Percentiles rank a stretch among this genome's conserved stretches.
phyloP scores from a whole-genome alignment of 2,888 invertebrate genomes.

The Hoplodrina ambigua region DNA sequence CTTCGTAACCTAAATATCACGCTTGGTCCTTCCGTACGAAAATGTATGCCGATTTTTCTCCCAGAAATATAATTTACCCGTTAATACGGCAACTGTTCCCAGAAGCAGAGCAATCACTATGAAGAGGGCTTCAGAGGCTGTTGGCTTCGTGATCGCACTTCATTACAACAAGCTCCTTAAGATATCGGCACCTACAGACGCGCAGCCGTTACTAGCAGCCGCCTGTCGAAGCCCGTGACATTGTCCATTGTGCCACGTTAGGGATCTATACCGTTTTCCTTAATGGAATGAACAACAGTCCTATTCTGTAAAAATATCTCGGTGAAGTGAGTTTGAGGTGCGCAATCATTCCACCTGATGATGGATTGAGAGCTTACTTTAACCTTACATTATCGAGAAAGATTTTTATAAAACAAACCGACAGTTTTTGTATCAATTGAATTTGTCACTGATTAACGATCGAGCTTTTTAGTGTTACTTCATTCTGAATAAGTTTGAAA shows the following conservation, averaged over 20 bases:
- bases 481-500: background rate
- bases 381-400: background rate
- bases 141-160: conserved; percentile 56
- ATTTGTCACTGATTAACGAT: too few relatives aligned
- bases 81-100: conserved; percentile 46
- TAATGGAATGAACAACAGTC: background rate
- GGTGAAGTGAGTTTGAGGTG: background rate
- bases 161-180: conserved; percentile 61
- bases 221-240: conserved; percentile 65
- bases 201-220: conserved; percentile 62
- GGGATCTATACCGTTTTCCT: background rate
- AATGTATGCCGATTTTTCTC: background rate
- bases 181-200: conserved; percentile 62
- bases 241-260: conserved; percentile 46
- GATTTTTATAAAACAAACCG: background rate
- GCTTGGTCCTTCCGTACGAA: background rate
- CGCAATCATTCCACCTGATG: background rate
- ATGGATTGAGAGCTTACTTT: background rate
- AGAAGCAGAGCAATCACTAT: conserved; percentile 56
- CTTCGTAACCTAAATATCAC: background rate
- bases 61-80: conserved; percentile 34
- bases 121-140: conserved; percentile 50
- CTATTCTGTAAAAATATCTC: background rate
- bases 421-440: too few relatives aligned
- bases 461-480: background rate